Percentiles rank a stretch among this genome's conserved stretches.
phyloP scores from a whole-genome alignment of 2,888 invertebrate genomes.

The Epsilonema sp. region DNA sequence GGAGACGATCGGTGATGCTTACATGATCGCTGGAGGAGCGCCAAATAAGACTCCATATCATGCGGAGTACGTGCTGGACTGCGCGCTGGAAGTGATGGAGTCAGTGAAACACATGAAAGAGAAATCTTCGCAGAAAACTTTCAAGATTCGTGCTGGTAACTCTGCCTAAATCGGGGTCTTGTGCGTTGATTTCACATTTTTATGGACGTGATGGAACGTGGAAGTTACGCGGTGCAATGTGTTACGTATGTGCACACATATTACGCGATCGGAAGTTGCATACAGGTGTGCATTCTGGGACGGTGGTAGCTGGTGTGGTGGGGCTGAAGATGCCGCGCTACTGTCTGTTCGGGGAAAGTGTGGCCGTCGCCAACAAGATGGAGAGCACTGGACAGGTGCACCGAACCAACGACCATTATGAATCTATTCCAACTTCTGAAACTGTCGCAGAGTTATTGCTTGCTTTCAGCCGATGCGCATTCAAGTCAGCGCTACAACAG shows the following conservation, averaged over 20 bases:
- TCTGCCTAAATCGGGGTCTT: no score
- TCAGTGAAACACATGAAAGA: no score
- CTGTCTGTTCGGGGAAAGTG: slow-evolving; percentile 71
- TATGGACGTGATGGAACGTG: no score
- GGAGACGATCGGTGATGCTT: slow-evolving; percentile 92
- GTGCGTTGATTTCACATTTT: no score
- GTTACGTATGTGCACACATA: no score
- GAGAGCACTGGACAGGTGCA: slow-evolving; percentile 60
- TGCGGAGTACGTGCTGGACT: slow-evolving; percentile 43
- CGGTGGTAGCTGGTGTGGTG: slow-evolving; percentile 78
- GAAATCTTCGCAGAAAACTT: no score
- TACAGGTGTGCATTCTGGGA: slow-evolving; percentile 62
- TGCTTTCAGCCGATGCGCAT: slow-evolving; percentile 57
- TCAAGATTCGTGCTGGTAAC: no score
- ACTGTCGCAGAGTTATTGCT: no score
- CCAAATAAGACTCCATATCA: slow-evolving; percentile 73
- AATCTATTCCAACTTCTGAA: background rate
- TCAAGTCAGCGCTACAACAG: slow-evolving; percentile 73
- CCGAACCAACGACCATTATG: background rate
- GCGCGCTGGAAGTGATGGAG: no score
- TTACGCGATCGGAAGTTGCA: no score
- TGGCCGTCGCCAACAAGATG: slow-evolving; percentile 75
- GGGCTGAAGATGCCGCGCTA: slow-evolving; percentile 75
- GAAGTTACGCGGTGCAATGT: no score
- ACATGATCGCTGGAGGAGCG: slow-evolving; percentile 91